Base-by-base conservation (phyloP, 2,113 vertebrate species). In the Marmota monax region DNA sequence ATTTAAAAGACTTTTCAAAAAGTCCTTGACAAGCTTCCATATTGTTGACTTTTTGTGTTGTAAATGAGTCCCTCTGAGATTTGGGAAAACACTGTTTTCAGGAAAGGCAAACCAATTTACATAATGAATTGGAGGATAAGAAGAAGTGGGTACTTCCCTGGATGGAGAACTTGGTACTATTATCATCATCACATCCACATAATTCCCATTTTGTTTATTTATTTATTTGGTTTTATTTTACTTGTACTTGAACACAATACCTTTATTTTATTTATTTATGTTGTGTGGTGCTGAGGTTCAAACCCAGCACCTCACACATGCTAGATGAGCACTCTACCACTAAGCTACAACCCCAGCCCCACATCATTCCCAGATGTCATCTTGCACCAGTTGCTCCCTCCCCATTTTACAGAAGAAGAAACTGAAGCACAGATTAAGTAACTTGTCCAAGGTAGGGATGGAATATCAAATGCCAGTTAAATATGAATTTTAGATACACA, bases 401-500 rank as follows among this genome's bases (percentile, higher is more conserved):
- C 42, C 42, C 83, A 84, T 79, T 96, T 92, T 94, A 96, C 22
- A 82, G 63, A 80, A 92, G 45, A 63, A 63, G 18, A 96, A 88
- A 94, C 67, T 79, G 65, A 88, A 84, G 42, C 63, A 65, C 22
- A 96, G 25, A 79, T 18, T 56, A 93, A 95, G 63, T 65, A 82
- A 82, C 7, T 90, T 22, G 67, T 90, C 48, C 73, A 95, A 69
- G 48, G 73, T 89, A 87, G n/a, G 7, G 83, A 77, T 91, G 80
- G 74, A 90, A 80, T 74, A 48, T 18, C 84, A 29, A 61, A 90
- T 48, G 16, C 51, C 25, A 65, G 34, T 90, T 84, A 85, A 92
- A 93, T 72, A 61, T 89, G 20, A 86, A 95, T 95, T 97, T 95
- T 90, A 70, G 13, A 88, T 86, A 82, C 77, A 48, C 51, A 17